Conservation (phyloP, 2,888 invertebrate genomes). For the Beris morrisii region DNA sequence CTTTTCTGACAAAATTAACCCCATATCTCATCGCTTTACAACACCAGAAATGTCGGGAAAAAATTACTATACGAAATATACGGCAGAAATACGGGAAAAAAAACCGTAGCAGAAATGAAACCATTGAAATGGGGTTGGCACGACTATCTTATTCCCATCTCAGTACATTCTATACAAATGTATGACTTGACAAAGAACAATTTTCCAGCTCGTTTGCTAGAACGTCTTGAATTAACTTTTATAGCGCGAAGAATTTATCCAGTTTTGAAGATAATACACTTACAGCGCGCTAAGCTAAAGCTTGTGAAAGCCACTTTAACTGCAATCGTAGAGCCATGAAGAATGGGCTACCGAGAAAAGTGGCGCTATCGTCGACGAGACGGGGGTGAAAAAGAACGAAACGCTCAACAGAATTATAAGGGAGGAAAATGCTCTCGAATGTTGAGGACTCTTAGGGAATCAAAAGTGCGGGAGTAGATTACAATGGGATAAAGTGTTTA, state of each 20-base stretch:
- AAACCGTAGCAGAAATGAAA: too few species aligned
- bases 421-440: slow-evolving; percentile 23
- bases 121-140: background rate
- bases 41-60: background rate
- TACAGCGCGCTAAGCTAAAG: slow-evolving; percentile 32
- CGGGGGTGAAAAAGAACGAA: background rate
- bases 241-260: slow-evolving; percentile 38
- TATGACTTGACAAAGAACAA: slow-evolving; percentile 33
- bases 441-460: slow-evolving; percentile 25
- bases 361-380: slow-evolving; percentile 3
- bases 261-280: slow-evolving; percentile 35
- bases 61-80: background rate
- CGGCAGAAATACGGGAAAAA: background rate
- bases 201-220: slow-evolving; percentile 38
- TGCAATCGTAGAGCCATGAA: slow-evolving; percentile 36
- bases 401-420: slow-evolving; percentile 6
- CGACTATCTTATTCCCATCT: background rate
- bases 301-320: slow-evolving; percentile 35
- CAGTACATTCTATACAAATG: background rate
- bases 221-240: slow-evolving; percentile 39
- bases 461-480: slow-evolving; percentile 32
- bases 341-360: slow-evolving; percentile 28
- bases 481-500: slow-evolving; percentile 37
- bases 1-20: slow-evolving; percentile 5
- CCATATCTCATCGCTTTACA: slow-evolving; percentile 7